Base-by-base conservation (phyloP, 2,113 vertebrate species). In the Gobio gobio region DNA sequence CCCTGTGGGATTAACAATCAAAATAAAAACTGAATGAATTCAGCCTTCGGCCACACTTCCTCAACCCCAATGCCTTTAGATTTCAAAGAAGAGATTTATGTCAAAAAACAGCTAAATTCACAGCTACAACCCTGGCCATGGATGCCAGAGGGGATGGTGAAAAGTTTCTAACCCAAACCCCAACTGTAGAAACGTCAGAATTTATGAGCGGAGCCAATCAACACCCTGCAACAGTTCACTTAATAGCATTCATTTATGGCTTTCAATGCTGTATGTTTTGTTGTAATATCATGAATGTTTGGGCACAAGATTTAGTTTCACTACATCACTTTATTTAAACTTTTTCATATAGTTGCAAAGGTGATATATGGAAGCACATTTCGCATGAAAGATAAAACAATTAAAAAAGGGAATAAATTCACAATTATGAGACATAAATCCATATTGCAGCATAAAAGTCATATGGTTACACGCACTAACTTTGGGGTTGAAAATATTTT, bases 1-100 rank as follows among this genome's bases (percentile, higher is more conserved):
- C 83, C 54, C 33, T 51, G n/a, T 58, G 14, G 36, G 51, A 85
- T 85, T 85, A 84, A 72, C 86, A 84, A 33, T 33, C 14, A 77
- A 84, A 87, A 84, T 83, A 80, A n/a, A 12, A 9, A 0, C n/a
- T 45, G 22, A 78, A 78, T 43, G 49, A 43, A 29, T 18, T 29
- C 29, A 40, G 58, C 45, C 76, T 26, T 26, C 1, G 18, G 43
- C 3, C 36, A 49, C 43, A 61, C 54, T 51, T 75, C 1, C n/a
- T 51, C 24, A 81, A 66, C 43, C 61, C 18, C 9, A 79, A 45
- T 24, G 59, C 43, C 43, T 64, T 80, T 29, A 33, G 33, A 33
- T 81, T 26, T 49, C 43, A 64, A 72, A 72, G 18, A 26, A 66
- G 4, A 66, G 7, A 40, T 54, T 36, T 18, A 24, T 72, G 29